phyloP scores from a whole-genome alignment of 2,888 invertebrate species.

The Apodemia duryi region DNA sequence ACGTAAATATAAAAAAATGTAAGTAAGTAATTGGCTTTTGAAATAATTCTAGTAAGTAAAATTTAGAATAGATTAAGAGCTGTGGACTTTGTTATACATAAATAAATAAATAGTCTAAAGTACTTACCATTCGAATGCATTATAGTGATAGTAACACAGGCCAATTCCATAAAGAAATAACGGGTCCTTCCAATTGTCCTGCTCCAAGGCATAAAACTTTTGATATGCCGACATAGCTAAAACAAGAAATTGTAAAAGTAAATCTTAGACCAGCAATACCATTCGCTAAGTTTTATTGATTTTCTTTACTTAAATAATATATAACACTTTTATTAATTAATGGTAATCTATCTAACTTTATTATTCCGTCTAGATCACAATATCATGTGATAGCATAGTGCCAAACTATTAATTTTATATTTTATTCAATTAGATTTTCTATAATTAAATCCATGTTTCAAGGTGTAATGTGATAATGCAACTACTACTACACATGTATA shows the following conservation, averaged over 20 bases:
- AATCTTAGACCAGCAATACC: neutral
- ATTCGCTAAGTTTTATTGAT: neutral
- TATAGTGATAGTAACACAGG: conserved; percentile 97
- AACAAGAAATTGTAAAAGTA: conserved; percentile 18
- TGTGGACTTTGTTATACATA: too few relatives aligned
- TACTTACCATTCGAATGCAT: conserved; percentile 96
- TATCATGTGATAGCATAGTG: neutral
- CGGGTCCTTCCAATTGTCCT: conserved; percentile 93
- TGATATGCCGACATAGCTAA: conserved; percentile 98
- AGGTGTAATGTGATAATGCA: too few relatives aligned
- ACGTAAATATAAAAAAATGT: too few relatives aligned
- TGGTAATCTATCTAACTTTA: neutral
- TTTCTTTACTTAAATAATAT: neutral
- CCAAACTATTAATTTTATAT: too few relatives aligned
- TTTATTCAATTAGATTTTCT: too few relatives aligned
- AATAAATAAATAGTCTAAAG: neutral
- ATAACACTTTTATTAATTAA: neutral
- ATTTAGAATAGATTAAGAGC: too few relatives aligned
- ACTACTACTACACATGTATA: too few relatives aligned
- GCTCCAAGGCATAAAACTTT: conserved; percentile 89
- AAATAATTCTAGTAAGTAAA: too few relatives aligned
- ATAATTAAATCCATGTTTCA: too few relatives aligned
- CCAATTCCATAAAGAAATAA: conserved; percentile 96
- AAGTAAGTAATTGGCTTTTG: too few relatives aligned
- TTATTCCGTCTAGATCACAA: neutral